Evolutionary conservation across 2,797 vertebrate genomes (phyloP), one percentile per base, ranked within the genome.

Genomic region (Lepus oiostolus): DNA sequence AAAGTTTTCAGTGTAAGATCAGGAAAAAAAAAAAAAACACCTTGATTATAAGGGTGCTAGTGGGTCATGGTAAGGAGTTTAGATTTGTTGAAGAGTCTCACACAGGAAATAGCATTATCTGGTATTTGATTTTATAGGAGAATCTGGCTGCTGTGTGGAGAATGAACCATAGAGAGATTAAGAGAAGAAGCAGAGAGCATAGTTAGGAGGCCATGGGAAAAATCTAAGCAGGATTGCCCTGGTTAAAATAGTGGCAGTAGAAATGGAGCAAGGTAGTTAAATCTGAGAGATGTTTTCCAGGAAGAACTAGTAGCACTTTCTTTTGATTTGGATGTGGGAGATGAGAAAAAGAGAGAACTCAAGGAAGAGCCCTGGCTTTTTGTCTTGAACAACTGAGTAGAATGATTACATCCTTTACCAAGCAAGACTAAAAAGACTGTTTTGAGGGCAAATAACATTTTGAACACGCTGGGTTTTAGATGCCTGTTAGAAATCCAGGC

Each of bases 1-100:
- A 88, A 9, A 28, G 32, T 70, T 77, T 83, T 95, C 75, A 88
- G 88, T 24, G 8, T 79, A 79, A 91, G 19, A 52, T 93, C 70
- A 86, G 71, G 74, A 30, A 75, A 38, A 38, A 54, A 82, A 42
- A 42, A 9, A 6, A 47, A 35, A 35, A 35, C 35, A 52, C 54
- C 63, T 77, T 92, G 60, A 71, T 77, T 47, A 26, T 87, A 42
- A 42, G 76, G 32, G 62, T 70, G 76, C 54, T 28, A 76, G 17
- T 26, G 92, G 62, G 68, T 47, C 17, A 12, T 65, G 67, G 35
- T 22, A 85, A 94, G 54, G 30, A 81, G 88, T 86, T 96, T 72
- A 84, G 72, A 70, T 90, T 87, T 1, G n/a, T 6, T 88, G 32
- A 54, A 91, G 63, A 24, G 42, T 88, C 87, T 96, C 70, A 58